Percentiles rank a stretch among this genome's conserved stretches.
These are phyloP conservation scores for Pelecanoides urinatrix DNA, from an alignment of 2,113 vertebrate species.

Conservation along the genomic window DNA sequence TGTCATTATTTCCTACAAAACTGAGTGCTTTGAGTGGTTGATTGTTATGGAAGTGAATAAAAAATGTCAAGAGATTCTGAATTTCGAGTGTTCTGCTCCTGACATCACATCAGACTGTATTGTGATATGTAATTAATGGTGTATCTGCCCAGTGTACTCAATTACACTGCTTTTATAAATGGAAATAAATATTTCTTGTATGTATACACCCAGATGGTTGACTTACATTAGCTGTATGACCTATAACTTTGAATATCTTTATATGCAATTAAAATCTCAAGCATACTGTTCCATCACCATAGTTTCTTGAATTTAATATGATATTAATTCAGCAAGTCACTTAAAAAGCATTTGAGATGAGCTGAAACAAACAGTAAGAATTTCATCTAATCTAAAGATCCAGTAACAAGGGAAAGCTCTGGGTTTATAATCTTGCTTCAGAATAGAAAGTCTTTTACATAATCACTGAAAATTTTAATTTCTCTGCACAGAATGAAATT, in stretches of 20 bases:
- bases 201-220: neutral
- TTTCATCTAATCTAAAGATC: conserved; percentile 10
- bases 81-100: neutral
- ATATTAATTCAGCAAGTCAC: conserved; percentile 21
- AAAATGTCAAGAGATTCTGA: conserved; percentile 31
- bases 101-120: conserved; percentile 12
- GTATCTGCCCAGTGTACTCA: conserved; percentile 14
- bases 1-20: neutral
- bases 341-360: conserved; percentile 30
- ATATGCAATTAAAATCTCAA: neutral
- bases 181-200: conserved; percentile 17
- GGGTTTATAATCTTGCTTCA: conserved; percentile 33
- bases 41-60: conserved; percentile 48
- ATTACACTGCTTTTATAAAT: conserved; percentile 31
- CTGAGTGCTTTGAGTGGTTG: neutral
- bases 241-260: conserved; percentile 2
- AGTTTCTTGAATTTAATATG: conserved; percentile 3
- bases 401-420: neutral
- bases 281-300: neutral
- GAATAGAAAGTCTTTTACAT: conserved; percentile 23
- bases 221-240: neutral
- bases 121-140: conserved; percentile 31
- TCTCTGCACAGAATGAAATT: conserved; percentile 62
- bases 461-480: conserved; percentile 66
- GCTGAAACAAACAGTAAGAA: conserved; percentile 5